Base-by-base conservation (phyloP, 1,140 invertebrate genomes). In the Papilio polyxenes region DNA sequence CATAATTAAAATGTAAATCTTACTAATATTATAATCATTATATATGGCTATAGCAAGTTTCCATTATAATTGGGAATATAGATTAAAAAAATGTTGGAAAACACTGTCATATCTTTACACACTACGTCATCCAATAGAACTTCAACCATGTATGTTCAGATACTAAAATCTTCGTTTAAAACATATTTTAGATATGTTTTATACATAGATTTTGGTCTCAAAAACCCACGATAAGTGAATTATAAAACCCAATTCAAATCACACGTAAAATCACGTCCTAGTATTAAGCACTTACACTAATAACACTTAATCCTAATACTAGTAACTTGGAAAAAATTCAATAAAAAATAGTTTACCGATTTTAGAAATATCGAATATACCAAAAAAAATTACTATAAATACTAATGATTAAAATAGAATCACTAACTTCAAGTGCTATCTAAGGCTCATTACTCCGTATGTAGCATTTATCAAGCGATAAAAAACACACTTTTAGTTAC, bases 261-360 rank as follows among this genome's bases (percentile, higher is more conserved):
- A 65, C 62, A 65, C 20, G 23, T 65, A 31, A 65, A 81, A 75
- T 31, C 62, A 81, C n/a, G 15, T 17, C 49, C 40, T 20, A 78
- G 9, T 65, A 65, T 10, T 9, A 62, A 62, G 59, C 59, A 62
- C 59, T 23, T 17, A 65, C 62, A 77, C 51, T 48, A 72, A 74
- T 65, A 75, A 82, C 83, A 82, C 59, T 53, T 81, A 82, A n/a
- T 74, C 49, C 74, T 82, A 85, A 40, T 49, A 72, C 82, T 86
- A 85, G 69, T 85, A 86, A 88, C 84, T 83, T 81, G 69, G 62
- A 89, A 88, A 89, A 89, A 85, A 31, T 83, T 82, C 82, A 79
- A 84, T 89, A 88, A 87, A 91, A 91, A 90, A 90, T 87, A 88
- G 87, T 88, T 82, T 83, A 84, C 77, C 77, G 72, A 82, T 75